Base-by-base conservation (phyloP, 2,888 invertebrate genomes). In the Lottia scabra region DNA sequence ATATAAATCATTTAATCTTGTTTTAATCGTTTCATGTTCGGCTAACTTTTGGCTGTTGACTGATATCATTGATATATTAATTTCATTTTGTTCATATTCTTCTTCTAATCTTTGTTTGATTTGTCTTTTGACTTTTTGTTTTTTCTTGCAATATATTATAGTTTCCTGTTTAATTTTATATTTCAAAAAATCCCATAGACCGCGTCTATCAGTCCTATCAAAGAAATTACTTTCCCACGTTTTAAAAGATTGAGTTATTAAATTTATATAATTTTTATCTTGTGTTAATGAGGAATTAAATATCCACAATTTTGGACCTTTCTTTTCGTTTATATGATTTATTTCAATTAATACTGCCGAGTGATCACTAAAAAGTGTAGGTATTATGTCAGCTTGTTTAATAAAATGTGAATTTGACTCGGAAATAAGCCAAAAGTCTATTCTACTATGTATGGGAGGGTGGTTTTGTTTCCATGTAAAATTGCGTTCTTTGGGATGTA, bases 1-100 rank as follows among this genome's bases (percentile, higher is more conserved):
- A n/a, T 23, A 19, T 23, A 46, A n/a, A 19, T 43, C 43, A 48
- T 23, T 16, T 56, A 48, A 19, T 72, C 63, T 45, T 72, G 26
- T 19, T n/a, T 65, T 43, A 45, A 26, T 15, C 12, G n/a, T 23
- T 62, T 66, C 27, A 27, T n/a, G 16, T n/a, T n/a, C n/a, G n/a
- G n/a, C n/a, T n/a, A n/a, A n/a, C n/a, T n/a, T n/a, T n/a, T n/a
- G n/a, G n/a, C n/a, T n/a, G n/a, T n/a, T n/a, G n/a, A n/a, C n/a
- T n/a, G n/a, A n/a, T n/a, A n/a, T n/a, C n/a, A n/a, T n/a, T n/a
- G n/a, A n/a, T n/a, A n/a, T n/a, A n/a, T n/a, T n/a, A n/a, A n/a
- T n/a, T n/a, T 46, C 46, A 16, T 16, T 13, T 16, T 46, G 46
- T 46, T 46, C 46, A 16, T 46, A 46, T 46, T 46, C 46, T 46